Conservation (phyloP, 2,888 invertebrate genomes). For the Merodon equestris region DNA sequence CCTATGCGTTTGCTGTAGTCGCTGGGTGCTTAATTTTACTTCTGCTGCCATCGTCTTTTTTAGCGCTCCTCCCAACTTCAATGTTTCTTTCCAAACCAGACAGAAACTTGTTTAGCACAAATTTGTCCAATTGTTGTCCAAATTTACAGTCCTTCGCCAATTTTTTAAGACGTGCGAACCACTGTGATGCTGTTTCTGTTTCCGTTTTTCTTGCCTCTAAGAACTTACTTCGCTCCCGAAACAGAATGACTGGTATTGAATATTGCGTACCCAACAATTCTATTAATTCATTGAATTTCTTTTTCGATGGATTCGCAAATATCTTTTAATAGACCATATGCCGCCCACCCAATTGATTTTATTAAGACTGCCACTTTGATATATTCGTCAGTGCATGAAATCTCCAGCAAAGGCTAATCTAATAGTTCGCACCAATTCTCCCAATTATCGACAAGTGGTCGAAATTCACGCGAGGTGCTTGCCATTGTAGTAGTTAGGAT, state of each 20-base stretch:
- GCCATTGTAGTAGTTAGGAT: too few relatives aligned
- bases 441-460: slow-evolving; percentile 6
- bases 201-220: slow-evolving; percentile 9
- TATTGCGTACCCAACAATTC: slow-evolving; percentile 10
- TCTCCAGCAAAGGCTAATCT: slow-evolving; percentile 5
- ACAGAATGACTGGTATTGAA: slow-evolving; percentile 2
- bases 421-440: slow-evolving; percentile 23
- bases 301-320: too few relatives aligned
- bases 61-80: slow-evolving; percentile 2
- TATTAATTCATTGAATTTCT: background rate
- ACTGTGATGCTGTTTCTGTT: too few relatives aligned
- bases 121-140: slow-evolving; percentile 5
- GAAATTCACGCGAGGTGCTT: too few relatives aligned
- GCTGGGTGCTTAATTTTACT: slow-evolving; percentile 3
- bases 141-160: slow-evolving; percentile 11
- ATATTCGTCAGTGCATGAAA: background rate
- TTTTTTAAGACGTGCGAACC: slow-evolving; percentile 12
- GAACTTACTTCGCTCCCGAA: slow-evolving; percentile 17
- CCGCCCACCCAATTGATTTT: too few relatives aligned
- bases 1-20: background rate
- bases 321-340: too few relatives aligned
- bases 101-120: slow-evolving; percentile 1
- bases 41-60: slow-evolving; percentile 18
- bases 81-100: background rate
- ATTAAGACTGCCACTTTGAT: slow-evolving; percentile 1